Evolutionary conservation across 2,888 invertebrate species (phyloP).

Genomic region (Timandra comae): DNA sequence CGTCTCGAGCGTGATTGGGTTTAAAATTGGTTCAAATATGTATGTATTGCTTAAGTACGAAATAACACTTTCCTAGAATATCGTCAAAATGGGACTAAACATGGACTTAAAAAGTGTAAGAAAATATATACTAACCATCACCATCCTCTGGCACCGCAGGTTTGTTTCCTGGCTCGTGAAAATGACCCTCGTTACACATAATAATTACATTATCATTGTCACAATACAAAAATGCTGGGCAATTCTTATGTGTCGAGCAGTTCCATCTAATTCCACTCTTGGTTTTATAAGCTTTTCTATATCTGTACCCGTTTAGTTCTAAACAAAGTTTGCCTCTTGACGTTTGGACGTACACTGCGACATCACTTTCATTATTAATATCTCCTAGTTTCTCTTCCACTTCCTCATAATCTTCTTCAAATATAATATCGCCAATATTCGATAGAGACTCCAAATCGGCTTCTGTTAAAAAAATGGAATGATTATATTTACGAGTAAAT

Average conservation of each 20-base stretch:
- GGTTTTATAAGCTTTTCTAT: conserved; percentile 43
- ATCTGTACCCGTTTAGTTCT: conserved; percentile 47
- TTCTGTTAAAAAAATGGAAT: conserved; percentile 12
- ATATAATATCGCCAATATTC: too few relatives aligned
- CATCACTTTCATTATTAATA: conserved; percentile 15
- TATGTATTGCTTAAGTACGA: not conserved
- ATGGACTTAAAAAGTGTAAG: not conserved
- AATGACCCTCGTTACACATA: conserved; percentile 39
- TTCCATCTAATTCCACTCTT: conserved; percentile 50
- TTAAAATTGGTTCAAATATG: not conserved
- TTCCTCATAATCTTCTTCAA: too few relatives aligned
- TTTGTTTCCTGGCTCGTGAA: conserved; percentile 36
- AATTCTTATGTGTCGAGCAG: conserved; percentile 45
- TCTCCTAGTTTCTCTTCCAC: too few relatives aligned
- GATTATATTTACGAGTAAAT: too few relatives aligned
- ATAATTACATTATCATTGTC: conserved; percentile 50
- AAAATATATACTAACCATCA: conserved; percentile 27
- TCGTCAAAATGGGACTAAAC: too few relatives aligned
- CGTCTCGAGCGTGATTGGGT: too few relatives aligned
- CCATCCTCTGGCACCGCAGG: too few relatives aligned
- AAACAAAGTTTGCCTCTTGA: conserved; percentile 44
- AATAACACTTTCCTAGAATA: not conserved
- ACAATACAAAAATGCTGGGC: conserved; percentile 45
- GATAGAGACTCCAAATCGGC: too few relatives aligned
- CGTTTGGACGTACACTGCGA: conserved; percentile 44